Conservation (phyloP, 2,888 invertebrate species). For the Eustalomyia histrio region DNA sequence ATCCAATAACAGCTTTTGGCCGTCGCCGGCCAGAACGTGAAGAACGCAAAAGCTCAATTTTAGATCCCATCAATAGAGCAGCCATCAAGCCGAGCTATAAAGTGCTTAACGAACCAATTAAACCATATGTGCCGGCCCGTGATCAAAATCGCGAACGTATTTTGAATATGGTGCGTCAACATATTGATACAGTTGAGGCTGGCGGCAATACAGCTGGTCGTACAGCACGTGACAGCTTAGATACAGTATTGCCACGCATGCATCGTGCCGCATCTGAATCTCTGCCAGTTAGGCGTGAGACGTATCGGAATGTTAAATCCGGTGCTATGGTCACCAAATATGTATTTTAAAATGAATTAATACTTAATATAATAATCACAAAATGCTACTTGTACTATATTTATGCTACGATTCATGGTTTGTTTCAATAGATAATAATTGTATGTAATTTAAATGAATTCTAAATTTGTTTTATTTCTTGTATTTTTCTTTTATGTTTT, state of each 20-base stretch:
- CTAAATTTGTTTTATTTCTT: neutral
- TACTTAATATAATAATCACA: neutral
- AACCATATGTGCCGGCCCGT: slow-evolving; percentile 85
- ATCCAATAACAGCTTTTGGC: slow-evolving; percentile 92
- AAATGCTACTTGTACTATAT: neutral
- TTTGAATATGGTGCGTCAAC: slow-evolving; percentile 82
- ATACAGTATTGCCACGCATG: slow-evolving; percentile 83
- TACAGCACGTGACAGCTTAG: slow-evolving; percentile 84
- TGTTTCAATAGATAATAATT: neutral
- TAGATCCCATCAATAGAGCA: slow-evolving; percentile 82
- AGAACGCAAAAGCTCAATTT: slow-evolving; percentile 77
- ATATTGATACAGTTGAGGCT: slow-evolving; percentile 82
- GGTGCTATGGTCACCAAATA: slow-evolving; percentile 76
- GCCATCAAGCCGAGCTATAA: slow-evolving; percentile 83
- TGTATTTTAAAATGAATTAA: slow-evolving; percentile 68
- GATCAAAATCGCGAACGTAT: slow-evolving; percentile 85
- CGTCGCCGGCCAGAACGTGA: slow-evolving; percentile 80
- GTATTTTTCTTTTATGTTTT: neutral
- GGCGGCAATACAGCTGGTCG: slow-evolving; percentile 81
- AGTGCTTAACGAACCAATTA: slow-evolving; percentile 82
- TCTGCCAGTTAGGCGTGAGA: slow-evolving; percentile 73
- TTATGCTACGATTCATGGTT: neutral
- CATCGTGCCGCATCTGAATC: slow-evolving; percentile 79
- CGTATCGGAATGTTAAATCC: slow-evolving; percentile 73
- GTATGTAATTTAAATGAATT: neutral